Evolutionary conservation across 2,113 vertebrate genomes (phyloP).

Genomic region (Amblyornis subalaris): DNA sequence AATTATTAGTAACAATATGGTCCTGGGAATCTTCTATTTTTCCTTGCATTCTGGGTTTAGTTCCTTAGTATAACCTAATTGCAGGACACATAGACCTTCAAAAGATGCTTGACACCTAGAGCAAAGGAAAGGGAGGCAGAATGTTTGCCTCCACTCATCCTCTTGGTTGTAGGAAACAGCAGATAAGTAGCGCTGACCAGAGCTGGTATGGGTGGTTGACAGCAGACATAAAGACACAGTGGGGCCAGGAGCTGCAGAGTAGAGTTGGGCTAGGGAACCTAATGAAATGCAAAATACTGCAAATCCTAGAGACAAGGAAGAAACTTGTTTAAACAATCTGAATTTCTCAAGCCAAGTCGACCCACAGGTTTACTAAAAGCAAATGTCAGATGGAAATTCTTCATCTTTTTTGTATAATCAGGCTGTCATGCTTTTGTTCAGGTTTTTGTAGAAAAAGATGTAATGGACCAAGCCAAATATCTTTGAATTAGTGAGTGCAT

Average conservation of each 20-base stretch:
- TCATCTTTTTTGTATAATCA: neutral
- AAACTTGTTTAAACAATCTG: neutral
- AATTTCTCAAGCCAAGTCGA: neutral
- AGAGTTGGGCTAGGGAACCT: fast-evolving
- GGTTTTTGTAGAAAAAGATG: neutral
- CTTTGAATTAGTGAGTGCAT: neutral
- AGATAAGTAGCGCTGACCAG: neutral
- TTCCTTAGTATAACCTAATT: neutral
- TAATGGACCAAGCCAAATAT: neutral
- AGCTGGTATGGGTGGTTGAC: neutral
- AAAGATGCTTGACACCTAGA: neutral
- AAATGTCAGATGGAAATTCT: neutral
- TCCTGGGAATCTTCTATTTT: neutral
- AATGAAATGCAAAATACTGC: neutral
- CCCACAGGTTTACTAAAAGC: neutral
- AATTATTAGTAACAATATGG: neutral
- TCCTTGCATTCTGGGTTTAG: neutral
- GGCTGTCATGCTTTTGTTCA: neutral
- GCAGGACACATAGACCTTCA: neutral
- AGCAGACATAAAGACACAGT: neutral
- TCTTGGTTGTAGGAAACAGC: neutral
- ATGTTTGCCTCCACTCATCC: neutral
- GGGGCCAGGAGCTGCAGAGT: neutral
- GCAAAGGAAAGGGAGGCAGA: neutral
- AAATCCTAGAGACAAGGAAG: neutral